Percentiles rank a stretch among this genome's conserved stretches.
Evolutionary conservation across 30 jellyfish, hydroid and myxozoan species (phyloP).

Genomic region (Mastigias papua): DNA sequence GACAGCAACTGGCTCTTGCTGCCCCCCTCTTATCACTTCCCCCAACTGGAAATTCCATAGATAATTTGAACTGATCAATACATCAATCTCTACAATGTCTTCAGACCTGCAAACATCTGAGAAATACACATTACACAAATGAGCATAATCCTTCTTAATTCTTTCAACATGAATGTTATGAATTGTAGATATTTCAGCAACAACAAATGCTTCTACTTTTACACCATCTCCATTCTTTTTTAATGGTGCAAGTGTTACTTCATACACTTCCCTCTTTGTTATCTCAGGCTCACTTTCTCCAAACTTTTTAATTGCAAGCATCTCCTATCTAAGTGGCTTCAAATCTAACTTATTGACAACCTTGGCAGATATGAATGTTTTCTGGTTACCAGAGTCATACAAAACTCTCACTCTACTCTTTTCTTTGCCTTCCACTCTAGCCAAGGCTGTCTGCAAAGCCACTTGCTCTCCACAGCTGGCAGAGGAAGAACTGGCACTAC

Average conservation of each 20-base stretch:
- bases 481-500: not conserved
- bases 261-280: conserved; percentile 51
- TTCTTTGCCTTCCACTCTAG: conserved; percentile 28
- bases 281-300: conserved; percentile 71
- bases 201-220: conserved; percentile 55
- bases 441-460: conserved; percentile 60
- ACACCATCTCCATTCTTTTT: conserved; percentile 16
- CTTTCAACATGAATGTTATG: conserved; percentile 48
- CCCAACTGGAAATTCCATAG: conserved; percentile 47
- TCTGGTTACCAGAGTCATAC: conserved; percentile 67
- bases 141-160: conserved; percentile 27
- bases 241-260: conserved; percentile 36
- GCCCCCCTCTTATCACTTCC: conserved; percentile 69
- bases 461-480: conserved; percentile 5
- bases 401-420: conserved; percentile 15
- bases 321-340: conserved; percentile 70
- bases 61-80: conserved; percentile 23
- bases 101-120: conserved; percentile 52
- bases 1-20: conserved; percentile 61
- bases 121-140: conserved; percentile 17
- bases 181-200: conserved; percentile 57
- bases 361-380: conserved; percentile 49
- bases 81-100: conserved; percentile 35
- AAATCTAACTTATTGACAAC: conserved; percentile 51
- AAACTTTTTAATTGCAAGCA: conserved; percentile 54